Base-by-base conservation (phyloP, 2,797 vertebrate species). In the Pseudochirops cupreus region DNA sequence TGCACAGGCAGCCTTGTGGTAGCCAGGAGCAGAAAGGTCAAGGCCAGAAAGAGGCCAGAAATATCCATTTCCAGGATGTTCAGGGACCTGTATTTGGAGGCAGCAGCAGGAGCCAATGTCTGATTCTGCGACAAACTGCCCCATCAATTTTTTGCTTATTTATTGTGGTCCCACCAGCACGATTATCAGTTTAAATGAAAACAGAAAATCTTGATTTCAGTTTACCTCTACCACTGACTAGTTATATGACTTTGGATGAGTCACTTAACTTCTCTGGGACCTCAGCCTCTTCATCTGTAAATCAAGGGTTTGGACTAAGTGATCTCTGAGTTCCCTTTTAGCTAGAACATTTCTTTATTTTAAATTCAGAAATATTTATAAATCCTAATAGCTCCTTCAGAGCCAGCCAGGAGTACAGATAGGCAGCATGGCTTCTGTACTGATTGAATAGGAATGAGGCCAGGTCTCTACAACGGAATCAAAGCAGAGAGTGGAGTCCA, bases 351-450 rank as follows among this genome's bases (percentile, higher is more conserved):
- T 96, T 91, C 94, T 39, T 90, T 28, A 53, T 82, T 96, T 46
- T 56, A 54, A 56, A 62, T 94, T 96, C 89, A 94, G 58, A 94
- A 97, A 95, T 96, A 97, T 94, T 95, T 96, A 96, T 96, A 93
- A 95, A 82, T 74, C 87, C 91, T 50, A 55, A 96, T 92, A 96
- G 5, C 56, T 74, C 46, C 29, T 95, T 62, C 89, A 95, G 96
- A 96, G 56, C 12, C 82, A 95, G 93, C 74, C 14, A 96, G 91
- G n/a, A 97, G 93, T 46, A 96, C 56, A 55, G n/a, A 33, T 3
- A 93, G 90, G 92, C 92, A 82, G 52, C 91, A 94, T 62, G 10
- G 93, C 95, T 96, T 92, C 97, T 58, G 6, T 91, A n/a, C 95
- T 87, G 82, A 96, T 94, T 96, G 50, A 96, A 62, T 52, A 94